Percentiles rank a stretch among this genome's conserved stretches.
These are phyloP conservation scores for Drosophila novamexicana DNA, from an alignment of 1,140 invertebrate species.

Conservation along the genomic window DNA sequence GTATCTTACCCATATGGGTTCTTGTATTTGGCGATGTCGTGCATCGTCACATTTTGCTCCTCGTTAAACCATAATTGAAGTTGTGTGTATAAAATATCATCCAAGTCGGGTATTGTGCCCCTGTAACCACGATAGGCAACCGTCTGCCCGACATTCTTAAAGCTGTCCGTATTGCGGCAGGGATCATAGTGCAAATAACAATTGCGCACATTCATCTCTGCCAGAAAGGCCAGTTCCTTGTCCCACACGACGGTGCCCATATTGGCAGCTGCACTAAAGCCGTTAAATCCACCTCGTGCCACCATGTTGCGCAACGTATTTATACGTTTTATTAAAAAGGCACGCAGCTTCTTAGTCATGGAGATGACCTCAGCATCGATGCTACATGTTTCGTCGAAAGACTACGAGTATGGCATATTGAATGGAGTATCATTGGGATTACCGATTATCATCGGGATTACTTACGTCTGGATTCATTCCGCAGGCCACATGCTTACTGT, in stretches of 20 bases:
- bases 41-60: constrained; percentile 8
- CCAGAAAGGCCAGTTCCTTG: constrained; percentile 54
- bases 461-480: neutral
- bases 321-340: neutral
- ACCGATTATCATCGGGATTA: neutral
- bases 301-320: constrained; percentile 37
- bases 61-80: constrained; percentile 43
- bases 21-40: constrained; percentile 20
- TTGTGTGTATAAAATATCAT: constrained; percentile 3
- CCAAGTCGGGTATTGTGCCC: neutral
- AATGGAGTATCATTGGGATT: neutral
- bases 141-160: constrained; percentile 48
- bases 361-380: constrained; percentile 21
- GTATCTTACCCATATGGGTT: constrained; percentile 26
- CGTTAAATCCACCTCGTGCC: constrained; percentile 28
- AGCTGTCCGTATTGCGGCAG: constrained; percentile 45
- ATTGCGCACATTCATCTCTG: constrained; percentile 51
- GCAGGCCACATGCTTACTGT: constrained; percentile 13
- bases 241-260: constrained; percentile 66
- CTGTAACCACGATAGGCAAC: constrained; percentile 25
- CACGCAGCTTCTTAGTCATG: neutral
- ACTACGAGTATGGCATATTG: constrained; percentile 2
- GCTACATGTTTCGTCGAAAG: neutral
- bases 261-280: constrained; percentile 36
- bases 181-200: constrained; percentile 43